Evolutionary conservation across 2,797 vertebrate species (phyloP), one percentile per base, ranked within the genome.

Genomic region (Anguilla obscura): DNA sequence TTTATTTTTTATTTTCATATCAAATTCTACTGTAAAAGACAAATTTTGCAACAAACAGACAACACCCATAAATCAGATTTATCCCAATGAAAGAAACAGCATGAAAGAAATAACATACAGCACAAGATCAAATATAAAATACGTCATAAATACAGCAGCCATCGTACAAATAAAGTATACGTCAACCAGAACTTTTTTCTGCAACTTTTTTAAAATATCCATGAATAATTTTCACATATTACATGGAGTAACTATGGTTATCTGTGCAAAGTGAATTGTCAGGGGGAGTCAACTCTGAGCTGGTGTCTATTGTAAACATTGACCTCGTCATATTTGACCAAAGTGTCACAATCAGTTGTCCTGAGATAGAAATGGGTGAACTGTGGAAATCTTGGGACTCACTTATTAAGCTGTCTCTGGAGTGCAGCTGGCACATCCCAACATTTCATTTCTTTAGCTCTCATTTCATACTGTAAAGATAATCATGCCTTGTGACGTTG

Each of bases 271-370:
- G 21, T 66, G 63, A 66, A 66, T 24, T n/a, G 24, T 66, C 24
- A 66, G 24, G 63, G 21, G n/a, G 63, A n/a, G 4, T 66, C n/a
- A 24, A 66, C 4, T 66, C 8, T 66, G 21, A 66, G 63, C 24
- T 66, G 24, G 63, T 66, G n/a, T 52, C 50, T 52, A 52, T 12
- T 52, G 50, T 52, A 52, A 52, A 8, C 10, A 52, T 8, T 52
- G 7, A 52, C 50, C 50, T 52, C 86, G 36, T 76, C 82, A 86
- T 74, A 12, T 89, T 71, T 74, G 91, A 89, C 92, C 90, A 92
- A 89, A 94, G 21, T 89, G 86, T 24, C 91, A 88, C 58, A 90
- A 36, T 54, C 36, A 54, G 85, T n/a, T 10, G 88, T 89, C 10
- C 88, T 66, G 50, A 91, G 83, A 76, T 88, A 84, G 1, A 87